phyloP scores from a whole-genome alignment of 2,888 invertebrate species.

The Myathropa florea region DNA sequence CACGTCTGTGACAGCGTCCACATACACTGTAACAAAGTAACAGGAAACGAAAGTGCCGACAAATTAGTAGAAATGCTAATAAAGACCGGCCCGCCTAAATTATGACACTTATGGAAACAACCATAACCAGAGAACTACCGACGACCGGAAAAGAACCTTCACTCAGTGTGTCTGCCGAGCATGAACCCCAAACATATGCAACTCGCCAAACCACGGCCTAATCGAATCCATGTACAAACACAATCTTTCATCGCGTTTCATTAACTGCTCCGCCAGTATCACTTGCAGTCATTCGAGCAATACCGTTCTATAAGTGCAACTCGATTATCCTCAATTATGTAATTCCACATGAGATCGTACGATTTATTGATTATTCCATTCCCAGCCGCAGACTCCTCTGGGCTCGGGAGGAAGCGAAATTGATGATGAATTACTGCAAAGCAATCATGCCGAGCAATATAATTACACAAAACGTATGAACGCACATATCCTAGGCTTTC shows the following conservation, averaged over 20 bases:
- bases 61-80: neutral
- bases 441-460: constrained; percentile 2
- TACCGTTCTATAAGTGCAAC: neutral
- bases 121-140: neutral
- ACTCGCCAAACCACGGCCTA: too few relatives aligned
- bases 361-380: constrained; percentile 4
- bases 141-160: neutral
- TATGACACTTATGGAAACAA: neutral
- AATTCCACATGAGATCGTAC: neutral
- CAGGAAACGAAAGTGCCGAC: neutral
- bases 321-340: constrained; percentile 13
- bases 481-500: neutral
- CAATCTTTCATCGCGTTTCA: neutral
- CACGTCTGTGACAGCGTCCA: neutral
- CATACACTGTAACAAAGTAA: neutral
- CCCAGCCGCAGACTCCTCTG: neutral
- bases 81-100: neutral
- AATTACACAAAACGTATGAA: constrained; percentile 3
- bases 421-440: constrained; percentile 5
- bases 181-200: neutral
- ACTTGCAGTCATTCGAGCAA: neutral
- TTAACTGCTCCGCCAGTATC: neutral
- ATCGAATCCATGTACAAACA: too few relatives aligned
- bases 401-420: neutral
- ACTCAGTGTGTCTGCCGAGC: neutral